Base-by-base conservation (phyloP, 2,888 invertebrate genomes). In the Agrotis segetum region DNA sequence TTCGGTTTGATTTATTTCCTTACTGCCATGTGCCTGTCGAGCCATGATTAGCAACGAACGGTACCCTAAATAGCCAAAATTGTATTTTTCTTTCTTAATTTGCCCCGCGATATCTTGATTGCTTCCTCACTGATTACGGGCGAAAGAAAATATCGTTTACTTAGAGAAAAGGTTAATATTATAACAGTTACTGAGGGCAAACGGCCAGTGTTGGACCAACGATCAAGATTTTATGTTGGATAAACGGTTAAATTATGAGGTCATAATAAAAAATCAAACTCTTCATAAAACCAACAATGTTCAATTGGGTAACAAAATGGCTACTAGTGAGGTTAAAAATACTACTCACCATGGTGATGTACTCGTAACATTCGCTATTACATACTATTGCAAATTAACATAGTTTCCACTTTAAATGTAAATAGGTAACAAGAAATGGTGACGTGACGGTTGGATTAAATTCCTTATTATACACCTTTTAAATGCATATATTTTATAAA, bases 111-210 rank as follows among this genome's bases (percentile, higher is more conserved):
- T 56, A 52, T 50, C 55, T 56, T 77, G 77, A 76, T 76, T 76
- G 64, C 60, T 78, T 65, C 78, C 56, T 65, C 40, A 17, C 46
- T 65, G 72, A 78, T 64, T 78, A 76, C 13, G 60, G 47, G 40
- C 21, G 21, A 65, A 76, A 71, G 56, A 71, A 71, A 71, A 65
- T 71, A 78, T 49, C 47, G 52, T 74, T 74, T 60, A 74, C 61
- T 67, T 24, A 34, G 46, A 61, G 17, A 64, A 79, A 74, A 74
- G 55, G 59, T 71, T 53, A 63, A 69, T 59, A 62, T 70, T 53
- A 9, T 62, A 61, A 61, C n/a, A 62, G 40, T 65, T 44, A 60
- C 59, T 53, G 52, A n/a, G 21, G 0, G 14, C 6, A 77, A 9
- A 58, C 13, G 5, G 19, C 16, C 67, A 67, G 16, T 16, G 14